phyloP scores from a whole-genome alignment of 2,888 invertebrate genomes.

The Xylocampa areola region DNA sequence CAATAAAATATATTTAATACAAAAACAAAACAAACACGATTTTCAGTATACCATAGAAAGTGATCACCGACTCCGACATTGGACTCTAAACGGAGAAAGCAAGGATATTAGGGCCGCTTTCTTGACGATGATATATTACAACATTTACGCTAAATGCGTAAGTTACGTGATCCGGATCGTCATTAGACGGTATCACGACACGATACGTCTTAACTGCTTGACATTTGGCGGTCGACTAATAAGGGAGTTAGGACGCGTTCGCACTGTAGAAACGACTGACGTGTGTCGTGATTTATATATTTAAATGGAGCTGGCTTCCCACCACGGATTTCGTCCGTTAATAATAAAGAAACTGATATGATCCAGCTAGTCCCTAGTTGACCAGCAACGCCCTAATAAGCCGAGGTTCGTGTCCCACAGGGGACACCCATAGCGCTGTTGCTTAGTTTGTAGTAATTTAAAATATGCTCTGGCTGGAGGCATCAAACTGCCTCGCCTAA shows the following conservation, averaged over 20 bases:
- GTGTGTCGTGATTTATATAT: too few species aligned
- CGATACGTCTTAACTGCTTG: conserved; percentile 29
- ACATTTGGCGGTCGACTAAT: conserved; percentile 43
- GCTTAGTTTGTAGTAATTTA: too few species aligned
- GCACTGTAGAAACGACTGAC: too few species aligned
- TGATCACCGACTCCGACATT: conserved; percentile 8
- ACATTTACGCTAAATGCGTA: conserved; percentile 53
- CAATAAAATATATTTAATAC: neutral
- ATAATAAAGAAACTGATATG: too few species aligned
- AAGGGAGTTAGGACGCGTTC: conserved; percentile 13
- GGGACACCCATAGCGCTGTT: too few species aligned
- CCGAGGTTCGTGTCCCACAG: too few species aligned
- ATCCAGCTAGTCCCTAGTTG: too few species aligned
- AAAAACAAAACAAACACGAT: conserved; percentile 10
- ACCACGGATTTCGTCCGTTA: too few species aligned
- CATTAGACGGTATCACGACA: conserved; percentile 26
- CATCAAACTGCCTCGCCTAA: too few species aligned
- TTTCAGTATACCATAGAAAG: conserved; percentile 50
- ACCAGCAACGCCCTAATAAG: too few species aligned
- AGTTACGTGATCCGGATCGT: conserved; percentile 43
- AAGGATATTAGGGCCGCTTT: conserved; percentile 47
- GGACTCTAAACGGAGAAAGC: conserved; percentile 63
- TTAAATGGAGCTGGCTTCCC: too few species aligned
- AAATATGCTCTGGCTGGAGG: too few species aligned
- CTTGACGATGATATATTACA: conserved; percentile 44